Base-by-base conservation (phyloP, 1,140 invertebrate species). In the Zaprionus africanus region DNA sequence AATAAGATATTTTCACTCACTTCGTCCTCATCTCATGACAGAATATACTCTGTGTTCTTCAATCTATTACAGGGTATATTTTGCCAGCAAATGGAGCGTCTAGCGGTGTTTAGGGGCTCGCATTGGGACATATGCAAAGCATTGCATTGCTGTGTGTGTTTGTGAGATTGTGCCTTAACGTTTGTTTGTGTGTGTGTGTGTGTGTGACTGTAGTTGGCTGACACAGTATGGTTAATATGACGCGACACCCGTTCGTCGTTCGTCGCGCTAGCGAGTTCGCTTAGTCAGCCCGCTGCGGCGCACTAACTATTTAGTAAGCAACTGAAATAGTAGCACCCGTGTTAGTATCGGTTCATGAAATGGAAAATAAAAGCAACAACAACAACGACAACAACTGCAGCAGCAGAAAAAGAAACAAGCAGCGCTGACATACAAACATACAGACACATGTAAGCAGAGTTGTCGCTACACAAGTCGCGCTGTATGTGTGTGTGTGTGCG, bases 281-380 rank as follows among this genome's bases (percentile, higher is more conserved):
- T 90, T 90, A 90, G 86, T 90, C 86, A 90, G 85, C 78, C 82
- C 78, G 82, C 69, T 83, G 43, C 61, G 76, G 76, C 41, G n/a
- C 85, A 85, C 86, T 88, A 88, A 90, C 84, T 87, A 83, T 90
- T 90, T 90, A 90, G 85, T 90, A 88, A 88, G 82, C 82, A 90
- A 90, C 86, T 90, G 85, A 90, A 90, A 90, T 90, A 90, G 85
- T 90, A 90, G 85, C 85, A 90, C 85, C 83, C 86, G 85, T 85
- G 85, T 90, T 90, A 90, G 85, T 90, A 90, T 79, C 76, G 67
- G 73, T 82, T 90, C 77, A 90, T 82, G 85, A 82, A 90, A 86
- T 75, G 58, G 19, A 69, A 71, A 68, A 66, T 66, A 77, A 65
- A 51, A 66, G 64, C 49, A 79, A 56, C 64, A 41, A 78, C 54